These are phyloP conservation scores for Drosophila monieri DNA, from an alignment of 2,888 invertebrate species.

Conservation along the genomic window DNA sequence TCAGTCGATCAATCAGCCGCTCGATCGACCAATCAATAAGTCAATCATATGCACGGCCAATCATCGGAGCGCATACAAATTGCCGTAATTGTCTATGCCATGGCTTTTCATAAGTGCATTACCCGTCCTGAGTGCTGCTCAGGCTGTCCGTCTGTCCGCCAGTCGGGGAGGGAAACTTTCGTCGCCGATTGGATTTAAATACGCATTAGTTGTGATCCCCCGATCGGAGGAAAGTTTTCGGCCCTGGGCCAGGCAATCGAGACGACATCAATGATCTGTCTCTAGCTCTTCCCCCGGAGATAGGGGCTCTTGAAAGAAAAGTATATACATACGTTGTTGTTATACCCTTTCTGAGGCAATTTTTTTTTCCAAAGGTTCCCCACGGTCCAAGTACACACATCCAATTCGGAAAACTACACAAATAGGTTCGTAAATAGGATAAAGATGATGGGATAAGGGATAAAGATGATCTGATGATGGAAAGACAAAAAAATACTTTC, in stretches of 20 bases:
- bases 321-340: background rate
- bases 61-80: constrained; percentile 75
- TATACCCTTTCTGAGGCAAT: background rate
- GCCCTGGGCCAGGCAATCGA: constrained; percentile 63
- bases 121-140: constrained; percentile 3
- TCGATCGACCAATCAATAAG: constrained; percentile 72
- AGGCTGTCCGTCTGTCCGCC: constrained; percentile 8
- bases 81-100: constrained; percentile 57
- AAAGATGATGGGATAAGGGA: no score
- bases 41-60: constrained; percentile 73
- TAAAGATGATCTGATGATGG: no score
- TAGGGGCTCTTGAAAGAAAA: constrained; percentile 7
- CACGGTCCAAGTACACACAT: no score
- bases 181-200: constrained; percentile 50
- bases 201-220: constrained; percentile 53
- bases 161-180: constrained; percentile 52
- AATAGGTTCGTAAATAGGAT: no score
- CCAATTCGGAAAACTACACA: no score
- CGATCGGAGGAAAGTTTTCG: constrained; percentile 54
- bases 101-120: constrained; percentile 60
- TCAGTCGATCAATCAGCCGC: constrained; percentile 74
- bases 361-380: no score
- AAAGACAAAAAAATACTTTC: no score
- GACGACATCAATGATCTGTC: constrained; percentile 59
- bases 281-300: constrained; percentile 21